phyloP scores from a whole-genome alignment of 2,797 vertebrate genomes.

The Lepidocolaptes lacrymiger region DNA sequence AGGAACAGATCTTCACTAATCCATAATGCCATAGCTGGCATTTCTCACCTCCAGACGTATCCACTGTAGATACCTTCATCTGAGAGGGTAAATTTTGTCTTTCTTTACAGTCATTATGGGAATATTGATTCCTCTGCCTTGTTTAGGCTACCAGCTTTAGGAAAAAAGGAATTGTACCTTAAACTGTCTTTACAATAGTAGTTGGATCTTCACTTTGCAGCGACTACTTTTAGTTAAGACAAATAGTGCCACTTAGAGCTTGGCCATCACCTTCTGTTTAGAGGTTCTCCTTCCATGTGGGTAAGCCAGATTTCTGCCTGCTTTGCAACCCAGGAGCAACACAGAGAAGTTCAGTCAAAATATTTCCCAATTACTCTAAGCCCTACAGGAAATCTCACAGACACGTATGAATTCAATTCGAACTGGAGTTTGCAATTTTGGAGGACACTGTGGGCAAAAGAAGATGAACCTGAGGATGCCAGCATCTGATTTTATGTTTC shows the following conservation, averaged over 20 bases:
- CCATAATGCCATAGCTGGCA: background rate
- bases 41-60: background rate
- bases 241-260: background rate
- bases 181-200: background rate
- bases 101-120: background rate
- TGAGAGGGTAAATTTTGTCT: background rate
- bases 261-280: background rate
- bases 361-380: background rate
- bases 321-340: background rate
- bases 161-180: background rate
- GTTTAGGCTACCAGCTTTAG: background rate
- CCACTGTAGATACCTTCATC: too few relatives aligned
- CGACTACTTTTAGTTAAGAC: background rate
- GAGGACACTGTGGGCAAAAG: background rate
- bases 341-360: background rate
- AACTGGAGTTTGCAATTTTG: background rate
- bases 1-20: background rate
- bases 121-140: background rate
- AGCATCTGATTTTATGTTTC: background rate
- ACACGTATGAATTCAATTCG: background rate
- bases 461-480: background rate
- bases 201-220: background rate
- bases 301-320: background rate
- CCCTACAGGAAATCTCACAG: background rate
- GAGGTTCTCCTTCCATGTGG: background rate